A percentile compares a stretch with the other conserved stretches of the same genome.
These are phyloP conservation scores for Mesoligia furuncula DNA, from an alignment of 2,888 invertebrate genomes.

Conservation along the genomic window DNA sequence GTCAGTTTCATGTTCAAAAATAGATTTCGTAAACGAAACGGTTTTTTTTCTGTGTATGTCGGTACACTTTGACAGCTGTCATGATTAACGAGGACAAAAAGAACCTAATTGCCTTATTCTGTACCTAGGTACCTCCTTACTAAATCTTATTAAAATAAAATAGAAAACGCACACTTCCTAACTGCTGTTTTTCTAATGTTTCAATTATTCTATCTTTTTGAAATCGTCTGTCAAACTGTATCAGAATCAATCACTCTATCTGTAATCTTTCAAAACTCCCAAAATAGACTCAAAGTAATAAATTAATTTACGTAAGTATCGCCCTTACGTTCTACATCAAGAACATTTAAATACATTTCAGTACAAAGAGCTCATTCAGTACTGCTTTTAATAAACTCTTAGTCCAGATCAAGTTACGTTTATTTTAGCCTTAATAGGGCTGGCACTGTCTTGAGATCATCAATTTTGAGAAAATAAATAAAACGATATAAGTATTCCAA, in stretches of 20 bases:
- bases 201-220: background rate
- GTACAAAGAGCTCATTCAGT: slow-evolving; percentile 48
- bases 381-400: slow-evolving; percentile 43
- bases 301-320: background rate
- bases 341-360: slow-evolving; percentile 30
- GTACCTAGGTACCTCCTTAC: background rate
- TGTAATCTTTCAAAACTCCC: background rate
- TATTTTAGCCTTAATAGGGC: slow-evolving; percentile 34
- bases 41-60: no score
- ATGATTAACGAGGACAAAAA: background rate
- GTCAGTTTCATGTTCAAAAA: no score
- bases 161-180: background rate
- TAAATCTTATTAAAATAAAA: background rate
- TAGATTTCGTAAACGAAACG: no score
- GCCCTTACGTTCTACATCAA: slow-evolving; percentile 21
- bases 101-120: background rate
- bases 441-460: slow-evolving; percentile 2
- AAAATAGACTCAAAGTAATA: slow-evolving; percentile 14
- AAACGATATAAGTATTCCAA: background rate
- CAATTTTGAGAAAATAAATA: background rate
- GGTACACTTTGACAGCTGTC: background rate
- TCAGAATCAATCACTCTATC: background rate
- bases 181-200: background rate
- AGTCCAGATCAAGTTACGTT: slow-evolving; percentile 51
- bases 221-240: background rate